Conservation (phyloP, 2,888 invertebrate genomes). For the Philaethria dido region DNA sequence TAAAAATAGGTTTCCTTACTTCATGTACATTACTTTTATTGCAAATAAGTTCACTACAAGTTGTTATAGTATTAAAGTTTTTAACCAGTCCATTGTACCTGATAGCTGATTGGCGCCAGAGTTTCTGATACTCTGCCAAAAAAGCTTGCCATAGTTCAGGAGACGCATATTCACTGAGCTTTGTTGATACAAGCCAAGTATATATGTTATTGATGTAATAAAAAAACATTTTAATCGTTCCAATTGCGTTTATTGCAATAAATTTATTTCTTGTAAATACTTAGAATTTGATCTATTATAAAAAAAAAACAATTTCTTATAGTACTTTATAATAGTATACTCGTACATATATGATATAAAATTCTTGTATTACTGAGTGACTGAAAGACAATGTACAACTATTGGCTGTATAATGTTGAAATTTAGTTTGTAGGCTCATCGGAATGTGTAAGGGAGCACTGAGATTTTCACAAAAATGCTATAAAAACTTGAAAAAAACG, state of each 20-base stretch:
- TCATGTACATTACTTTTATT: conserved; percentile 5
- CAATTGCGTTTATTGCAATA: neutral
- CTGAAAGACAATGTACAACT: no score
- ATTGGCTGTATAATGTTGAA: no score
- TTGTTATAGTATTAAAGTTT: conserved; percentile 18
- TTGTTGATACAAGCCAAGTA: conserved; percentile 40
- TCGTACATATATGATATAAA: no score
- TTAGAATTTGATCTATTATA: neutral
- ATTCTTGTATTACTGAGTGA: no score
- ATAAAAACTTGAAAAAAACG: no score
- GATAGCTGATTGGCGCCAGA: conserved; percentile 41
- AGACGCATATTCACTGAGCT: conserved; percentile 41
- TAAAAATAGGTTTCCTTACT: neutral
- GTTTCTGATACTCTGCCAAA: conserved; percentile 55
- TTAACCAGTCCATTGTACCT: conserved; percentile 39
- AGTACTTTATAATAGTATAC: no score
- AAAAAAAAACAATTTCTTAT: no score
- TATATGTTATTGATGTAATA: conserved; percentile 24
- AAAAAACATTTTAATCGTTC: conserved; percentile 1
- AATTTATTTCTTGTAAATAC: neutral
- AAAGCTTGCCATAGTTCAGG: conserved; percentile 35
- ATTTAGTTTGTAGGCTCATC: no score
- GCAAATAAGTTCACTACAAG: neutral
- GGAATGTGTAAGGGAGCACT: no score
- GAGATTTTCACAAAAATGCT: no score